A percentile compares a stretch with the other conserved stretches of the same genome.
Conservation (phyloP, 2,888 invertebrate genomes). For the Cheilosia variabilis region DNA sequence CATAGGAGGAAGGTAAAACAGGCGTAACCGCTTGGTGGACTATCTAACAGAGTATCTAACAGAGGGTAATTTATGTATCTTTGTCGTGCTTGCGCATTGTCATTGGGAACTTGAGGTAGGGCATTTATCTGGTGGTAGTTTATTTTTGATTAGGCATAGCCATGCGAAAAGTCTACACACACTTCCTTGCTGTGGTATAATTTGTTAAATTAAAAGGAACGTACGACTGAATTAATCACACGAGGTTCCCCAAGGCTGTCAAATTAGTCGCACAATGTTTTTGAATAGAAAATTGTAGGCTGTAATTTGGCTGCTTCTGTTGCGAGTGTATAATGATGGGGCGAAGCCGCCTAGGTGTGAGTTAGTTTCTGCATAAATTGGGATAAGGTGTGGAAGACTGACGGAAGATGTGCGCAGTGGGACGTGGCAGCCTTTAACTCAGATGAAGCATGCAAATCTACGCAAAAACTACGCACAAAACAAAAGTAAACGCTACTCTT, state of each 20-base stretch:
- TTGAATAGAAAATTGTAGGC: not conserved
- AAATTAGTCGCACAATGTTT: constrained; percentile 33
- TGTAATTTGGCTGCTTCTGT: not conserved
- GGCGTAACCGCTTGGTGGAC: constrained; percentile 35
- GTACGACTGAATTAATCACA: constrained; percentile 43
- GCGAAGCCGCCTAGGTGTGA: no score
- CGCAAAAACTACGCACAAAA: no score
- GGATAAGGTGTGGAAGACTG: no score
- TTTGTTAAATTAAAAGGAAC: constrained; percentile 44
- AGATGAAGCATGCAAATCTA: no score
- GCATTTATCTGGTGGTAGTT: not conserved
- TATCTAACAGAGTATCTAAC: constrained; percentile 26
- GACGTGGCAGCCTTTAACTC: no score
- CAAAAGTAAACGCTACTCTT: no score
- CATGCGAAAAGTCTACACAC: constrained; percentile 17
- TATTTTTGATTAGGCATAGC: constrained; percentile 19
- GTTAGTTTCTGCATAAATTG: no score
- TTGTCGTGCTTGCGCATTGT: constrained; percentile 45
- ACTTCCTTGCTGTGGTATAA: constrained; percentile 35
- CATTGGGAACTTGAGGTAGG: constrained; percentile 38
- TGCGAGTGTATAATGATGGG: not conserved
- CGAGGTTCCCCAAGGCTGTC: constrained; percentile 43
- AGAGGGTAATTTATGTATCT: constrained; percentile 59
- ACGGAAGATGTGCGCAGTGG: no score
- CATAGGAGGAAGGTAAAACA: constrained; percentile 51